Conservation (phyloP, 2,888 invertebrate species). For the Nudaria mundana region DNA sequence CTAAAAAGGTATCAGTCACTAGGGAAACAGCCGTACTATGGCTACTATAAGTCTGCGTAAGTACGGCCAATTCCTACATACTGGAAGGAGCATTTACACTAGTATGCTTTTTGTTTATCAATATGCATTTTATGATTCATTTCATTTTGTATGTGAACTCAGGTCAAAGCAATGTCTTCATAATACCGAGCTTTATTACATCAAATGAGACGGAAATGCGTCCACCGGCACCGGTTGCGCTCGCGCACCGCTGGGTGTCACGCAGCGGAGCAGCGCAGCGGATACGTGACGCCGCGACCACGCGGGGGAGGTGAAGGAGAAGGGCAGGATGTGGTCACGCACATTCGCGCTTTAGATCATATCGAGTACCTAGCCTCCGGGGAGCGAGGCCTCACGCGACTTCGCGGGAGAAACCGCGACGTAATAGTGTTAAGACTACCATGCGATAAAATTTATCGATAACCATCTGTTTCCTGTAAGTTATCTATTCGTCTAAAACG, state of each 20-base stretch:
- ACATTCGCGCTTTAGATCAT: slow-evolving; percentile 63
- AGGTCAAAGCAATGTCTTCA: no score
- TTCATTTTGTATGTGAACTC: no score
- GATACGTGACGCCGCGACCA: slow-evolving; percentile 9
- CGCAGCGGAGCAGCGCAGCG: no score
- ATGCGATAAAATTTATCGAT: slow-evolving; percentile 8
- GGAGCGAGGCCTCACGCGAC: slow-evolving; percentile 38
- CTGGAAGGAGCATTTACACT: no score
- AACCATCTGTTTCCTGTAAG: no score
- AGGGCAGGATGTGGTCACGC: slow-evolving; percentile 70
- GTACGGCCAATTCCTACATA: no score
- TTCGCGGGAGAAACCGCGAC: slow-evolving; percentile 44
- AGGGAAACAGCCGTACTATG: no score
- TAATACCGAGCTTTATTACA: slow-evolving; percentile 28
- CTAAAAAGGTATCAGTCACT: no score
- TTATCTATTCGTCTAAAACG: no score
- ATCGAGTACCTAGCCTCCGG: slow-evolving; percentile 48
- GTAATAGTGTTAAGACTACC: slow-evolving; percentile 20
- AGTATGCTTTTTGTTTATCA: no score
- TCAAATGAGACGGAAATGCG: slow-evolving; percentile 42
- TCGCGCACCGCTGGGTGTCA: slow-evolving; percentile 37
- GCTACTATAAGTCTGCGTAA: no score
- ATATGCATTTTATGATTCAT: no score
- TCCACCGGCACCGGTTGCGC: slow-evolving; percentile 38
- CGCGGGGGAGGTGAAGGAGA: slow-evolving; percentile 20